Evolutionary conservation across 2,797 vertebrate species (phyloP), one percentile per base, ranked within the genome.

Genomic region (Danio tinwini): DNA sequence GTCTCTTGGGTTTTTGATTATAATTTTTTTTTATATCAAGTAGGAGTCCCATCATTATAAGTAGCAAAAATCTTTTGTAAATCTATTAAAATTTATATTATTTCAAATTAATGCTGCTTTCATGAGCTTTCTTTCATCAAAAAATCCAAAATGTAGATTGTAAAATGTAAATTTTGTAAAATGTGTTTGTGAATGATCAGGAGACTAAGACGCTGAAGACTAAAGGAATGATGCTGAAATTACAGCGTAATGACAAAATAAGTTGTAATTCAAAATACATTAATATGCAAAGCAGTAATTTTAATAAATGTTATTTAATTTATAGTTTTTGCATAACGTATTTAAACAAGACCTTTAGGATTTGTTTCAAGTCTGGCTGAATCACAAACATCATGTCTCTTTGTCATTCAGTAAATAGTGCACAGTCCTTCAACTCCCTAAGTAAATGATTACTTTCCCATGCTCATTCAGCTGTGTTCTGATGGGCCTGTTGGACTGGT

Each of bases 321-420:
- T 29, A 29, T 29, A 29, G 29, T 55, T 55, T 55, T 55, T 55
- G 19, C 17, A 5, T 52, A 13, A 9, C 45, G 29, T 42, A 6
- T 29, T 9, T 14, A 16, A 11, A 12, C 39, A 29, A 45, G 13
- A n/a, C 6, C 16, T 74, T 2, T 49, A 39, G 9, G 11, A 5
- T 16, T 49, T 3, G 42, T 55, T 76, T 21, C 6, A 21, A 56
- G 50, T 63, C 5, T 74, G 12, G 12, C 73, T 44, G 12, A 13
- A 42, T 64, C 8, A 56, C 16, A 50, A 56, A 55, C 10, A 39
- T 74, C 37, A 6, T 21, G 3, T 49, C 56, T 11, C 86, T 82
- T 81, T 85, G 87, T 84, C 88, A 85, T 16, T 83, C 39, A 55
- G 84, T 80, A 88, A 69, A 77, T 68, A 61, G 21, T 42, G 58